Evolutionary conservation across 23 tunicate species (phyloP).

Genomic region (Halocynthia roretzi): DNA sequence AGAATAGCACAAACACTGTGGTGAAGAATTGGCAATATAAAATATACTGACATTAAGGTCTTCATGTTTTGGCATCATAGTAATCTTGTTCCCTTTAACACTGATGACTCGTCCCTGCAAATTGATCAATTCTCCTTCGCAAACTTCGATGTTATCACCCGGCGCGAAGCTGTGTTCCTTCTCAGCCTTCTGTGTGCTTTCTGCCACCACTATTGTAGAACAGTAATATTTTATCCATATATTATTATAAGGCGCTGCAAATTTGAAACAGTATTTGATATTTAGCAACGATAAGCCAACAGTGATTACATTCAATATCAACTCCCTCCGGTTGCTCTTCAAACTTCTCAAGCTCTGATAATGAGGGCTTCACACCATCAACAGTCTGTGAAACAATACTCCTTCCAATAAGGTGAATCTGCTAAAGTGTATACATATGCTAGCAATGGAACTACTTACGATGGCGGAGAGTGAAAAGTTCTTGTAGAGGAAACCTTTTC

Average conservation of each 20-base stretch:
- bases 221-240: background rate
- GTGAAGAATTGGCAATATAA: background rate
- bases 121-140: slow-evolving; percentile 88
- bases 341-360: slow-evolving; percentile 92
- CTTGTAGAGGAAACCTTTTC: slow-evolving; percentile 86
- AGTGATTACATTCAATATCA: slow-evolving; percentile 77
- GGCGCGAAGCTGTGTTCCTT: slow-evolving; percentile 66
- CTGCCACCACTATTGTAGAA: slow-evolving; percentile 50
- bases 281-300: background rate
- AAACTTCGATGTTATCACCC: slow-evolving; percentile 88
- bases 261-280: background rate
- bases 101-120: slow-evolving; percentile 87
- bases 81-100: slow-evolving; percentile 76
- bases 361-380: slow-evolving; percentile 94
- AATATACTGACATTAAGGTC: slow-evolving; percentile 52
- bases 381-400: slow-evolving; percentile 44
- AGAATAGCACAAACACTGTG: too few species aligned
- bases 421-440: background rate
- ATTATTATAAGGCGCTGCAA: background rate
- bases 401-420: too few species aligned
- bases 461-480: slow-evolving; percentile 81
- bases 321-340: slow-evolving; percentile 92
- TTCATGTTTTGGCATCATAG: slow-evolving; percentile 95
- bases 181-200: slow-evolving; percentile 36
- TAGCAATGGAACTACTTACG: slow-evolving; percentile 29